Evolutionary conservation across 2,113 vertebrate genomes (phyloP).

Genomic region (Capra hircus): DNA sequence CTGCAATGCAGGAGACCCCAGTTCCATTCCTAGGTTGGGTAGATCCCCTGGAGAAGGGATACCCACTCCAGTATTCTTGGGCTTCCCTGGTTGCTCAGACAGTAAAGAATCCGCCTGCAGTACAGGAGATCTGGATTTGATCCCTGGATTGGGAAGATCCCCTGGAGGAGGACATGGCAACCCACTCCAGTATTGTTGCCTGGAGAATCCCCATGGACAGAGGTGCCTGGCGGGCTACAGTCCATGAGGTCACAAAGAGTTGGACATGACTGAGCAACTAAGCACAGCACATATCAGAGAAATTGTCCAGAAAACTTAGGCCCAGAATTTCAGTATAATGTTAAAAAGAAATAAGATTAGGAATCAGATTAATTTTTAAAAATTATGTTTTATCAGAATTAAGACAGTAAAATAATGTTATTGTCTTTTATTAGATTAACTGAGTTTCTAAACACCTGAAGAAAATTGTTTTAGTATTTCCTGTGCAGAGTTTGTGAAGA

Average conservation of each 20-base stretch:
- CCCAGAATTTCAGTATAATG: neutral
- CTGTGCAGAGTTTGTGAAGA: neutral
- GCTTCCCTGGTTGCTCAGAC: neutral
- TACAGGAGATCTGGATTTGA: neutral
- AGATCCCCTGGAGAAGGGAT: neutral
- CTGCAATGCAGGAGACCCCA: neutral
- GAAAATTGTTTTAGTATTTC: conserved; percentile 29
- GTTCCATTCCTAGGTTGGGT: neutral
- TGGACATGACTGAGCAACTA: neutral
- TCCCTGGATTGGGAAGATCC: neutral
- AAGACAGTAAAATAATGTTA: neutral
- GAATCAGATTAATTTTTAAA: neutral
- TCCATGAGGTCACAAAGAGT: neutral
- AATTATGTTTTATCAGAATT: neutral
- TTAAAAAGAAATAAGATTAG: conserved; percentile 5
- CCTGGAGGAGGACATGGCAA: neutral
- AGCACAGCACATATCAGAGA: neutral
- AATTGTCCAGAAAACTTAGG: neutral
- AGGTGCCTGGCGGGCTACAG: neutral
- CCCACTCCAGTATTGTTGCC: neutral
- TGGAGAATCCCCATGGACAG: neutral
- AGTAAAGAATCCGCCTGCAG: neutral
- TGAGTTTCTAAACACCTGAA: neutral
- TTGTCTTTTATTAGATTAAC: conserved; percentile 14
- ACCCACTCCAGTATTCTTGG: neutral